Base-by-base conservation (phyloP, 2,113 vertebrate genomes). In the Myxocyprinus asiaticus region DNA sequence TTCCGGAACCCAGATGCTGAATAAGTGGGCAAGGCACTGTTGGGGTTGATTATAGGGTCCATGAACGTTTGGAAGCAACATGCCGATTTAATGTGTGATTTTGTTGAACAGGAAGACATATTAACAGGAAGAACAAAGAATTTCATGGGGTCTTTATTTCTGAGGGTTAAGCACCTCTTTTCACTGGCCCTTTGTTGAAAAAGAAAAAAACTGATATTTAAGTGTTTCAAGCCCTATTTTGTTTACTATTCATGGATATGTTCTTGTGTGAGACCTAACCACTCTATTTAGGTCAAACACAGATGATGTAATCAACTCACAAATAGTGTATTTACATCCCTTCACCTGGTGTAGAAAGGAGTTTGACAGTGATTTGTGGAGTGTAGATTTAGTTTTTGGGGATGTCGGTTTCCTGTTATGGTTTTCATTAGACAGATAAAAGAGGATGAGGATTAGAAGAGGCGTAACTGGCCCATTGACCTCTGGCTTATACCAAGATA, bases 311-410 rank as follows among this genome's bases (percentile, higher is more conserved):
- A 56, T 56, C 14, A 6, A n/a, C 14, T n/a, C 66, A 76, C 67
- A 67, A 68, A 56, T 68, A 55, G 44, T 80, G 61, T 80, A 85
- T 85, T 82, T 85, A 77, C 82, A 82, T 74, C 77, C 33, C 42
- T 33, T 33, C 83, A 82, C 68, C 81, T 85, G 77, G 73, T 79
- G 77, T 62, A 47, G 0, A 61, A 22, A 15, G 58, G n/a, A 22
- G 15, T 14, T 50, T 43, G 22, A 33, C 22, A 33, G 2, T 15
- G 55, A 58, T 6, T 15, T 7, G 7, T 56, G 55, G 50, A 9
- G 9, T 53, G 10, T 70, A 15, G 61, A 76, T 75, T 64, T 33
- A 3, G 22, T 33, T 69, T 50, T 33, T 55, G 48, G 12, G 51
- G 11, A 1, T 33, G 0, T 69, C 53, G 22, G 22, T 55, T 68